A percentile compares a stretch with the other conserved stretches of the same genome.
Conservation (phyloP, 2,113 vertebrate species). For the Elachura formosa region DNA sequence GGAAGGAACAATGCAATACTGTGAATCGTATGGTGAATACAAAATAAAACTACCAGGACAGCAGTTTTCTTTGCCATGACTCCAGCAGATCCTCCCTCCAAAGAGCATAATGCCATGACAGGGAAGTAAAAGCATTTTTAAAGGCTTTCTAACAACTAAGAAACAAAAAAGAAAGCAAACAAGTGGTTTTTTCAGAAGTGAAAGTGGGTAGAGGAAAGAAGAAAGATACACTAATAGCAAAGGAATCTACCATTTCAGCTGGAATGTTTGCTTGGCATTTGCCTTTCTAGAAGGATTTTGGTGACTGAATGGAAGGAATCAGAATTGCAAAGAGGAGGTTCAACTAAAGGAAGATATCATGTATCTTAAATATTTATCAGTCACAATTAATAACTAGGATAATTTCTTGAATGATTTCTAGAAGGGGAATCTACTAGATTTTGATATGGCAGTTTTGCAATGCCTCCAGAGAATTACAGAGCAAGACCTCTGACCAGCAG, state of each 20-base stretch:
- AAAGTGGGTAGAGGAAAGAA: background rate
- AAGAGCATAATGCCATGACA: conserved; percentile 28
- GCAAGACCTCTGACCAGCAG: background rate
- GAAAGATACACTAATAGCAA: background rate
- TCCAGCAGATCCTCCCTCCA: conserved; percentile 53
- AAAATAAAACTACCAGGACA: conserved; percentile 49
- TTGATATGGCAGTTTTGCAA: fast-evolving
- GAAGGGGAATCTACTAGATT: background rate
- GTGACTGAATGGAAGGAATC: background rate
- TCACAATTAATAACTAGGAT: background rate
- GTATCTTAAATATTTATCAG: background rate
- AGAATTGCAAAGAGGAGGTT: background rate
- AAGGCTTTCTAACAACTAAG: conserved; percentile 34
- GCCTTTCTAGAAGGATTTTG: background rate
- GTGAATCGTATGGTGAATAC: conserved; percentile 36
- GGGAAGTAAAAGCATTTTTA: conserved; percentile 44
- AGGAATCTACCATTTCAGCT: background rate
- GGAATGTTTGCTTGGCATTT: background rate
- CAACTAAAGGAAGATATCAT: background rate
- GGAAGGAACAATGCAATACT: conserved; percentile 56
- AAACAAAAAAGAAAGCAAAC: conserved; percentile 52
- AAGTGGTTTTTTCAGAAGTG: conserved; percentile 9
- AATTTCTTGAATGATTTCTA: background rate
- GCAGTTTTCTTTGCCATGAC: conserved; percentile 53
- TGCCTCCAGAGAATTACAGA: background rate